Conservation (phyloP, 2,797 vertebrate species). For the Gymnodraco acuticeps region DNA sequence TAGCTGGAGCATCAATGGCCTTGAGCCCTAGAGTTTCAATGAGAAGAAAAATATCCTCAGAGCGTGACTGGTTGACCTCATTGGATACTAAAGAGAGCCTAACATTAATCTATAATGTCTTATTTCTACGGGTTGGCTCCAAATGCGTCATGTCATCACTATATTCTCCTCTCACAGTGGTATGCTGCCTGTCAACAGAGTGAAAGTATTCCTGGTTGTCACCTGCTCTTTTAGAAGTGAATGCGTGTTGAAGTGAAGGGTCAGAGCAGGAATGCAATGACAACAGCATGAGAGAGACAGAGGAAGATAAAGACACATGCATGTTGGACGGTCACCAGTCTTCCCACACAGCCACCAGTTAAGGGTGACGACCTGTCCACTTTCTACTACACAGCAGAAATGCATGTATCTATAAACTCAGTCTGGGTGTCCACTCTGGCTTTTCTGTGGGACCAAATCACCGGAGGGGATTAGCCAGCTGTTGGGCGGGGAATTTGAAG, state of each 20-base stretch:
- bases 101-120: conserved; percentile 36
- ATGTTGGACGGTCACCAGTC: conserved; percentile 29
- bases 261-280: conserved; percentile 70
- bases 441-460: conserved; percentile 26
- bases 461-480: conserved; percentile 56
- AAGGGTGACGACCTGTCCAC: conserved; percentile 62
- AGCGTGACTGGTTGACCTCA: conserved; percentile 58
- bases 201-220: conserved; percentile 76
- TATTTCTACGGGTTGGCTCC: conserved; percentile 39
- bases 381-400: conserved; percentile 70
- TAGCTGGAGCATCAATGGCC: conserved; percentile 55
- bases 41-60: conserved; percentile 50
- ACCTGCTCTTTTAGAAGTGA: conserved; percentile 74
- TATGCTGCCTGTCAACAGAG: conserved; percentile 54
- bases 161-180: conserved; percentile 33
- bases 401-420: conserved; percentile 13
- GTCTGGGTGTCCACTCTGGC: conserved; percentile 45
- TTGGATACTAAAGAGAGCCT: conserved; percentile 25
- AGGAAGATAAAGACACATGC: conserved; percentile 52
- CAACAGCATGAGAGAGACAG: conserved; percentile 38
- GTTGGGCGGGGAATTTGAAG: conserved; percentile 46
- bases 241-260: conserved; percentile 55
- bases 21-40: conserved; percentile 40
- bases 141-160: conserved; percentile 56
- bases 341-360: conserved; percentile 53